Conservation (phyloP, 2,797 vertebrate genomes). For the Zalophus californianus region DNA sequence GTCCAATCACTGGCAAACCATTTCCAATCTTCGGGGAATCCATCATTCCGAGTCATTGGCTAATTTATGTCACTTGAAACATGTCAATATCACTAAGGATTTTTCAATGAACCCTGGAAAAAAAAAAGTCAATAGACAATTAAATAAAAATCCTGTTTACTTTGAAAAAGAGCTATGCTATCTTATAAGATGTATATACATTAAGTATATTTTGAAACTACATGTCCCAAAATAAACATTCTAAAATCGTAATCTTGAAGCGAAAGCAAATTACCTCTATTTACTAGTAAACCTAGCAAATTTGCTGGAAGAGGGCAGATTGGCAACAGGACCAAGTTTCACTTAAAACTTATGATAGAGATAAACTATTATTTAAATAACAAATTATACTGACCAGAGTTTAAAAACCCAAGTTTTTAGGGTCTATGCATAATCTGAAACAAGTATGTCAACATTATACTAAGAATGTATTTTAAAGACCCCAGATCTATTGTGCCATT, state of each 20-base stretch:
- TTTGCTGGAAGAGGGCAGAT: neutral
- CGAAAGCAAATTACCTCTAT: constrained; percentile 33
- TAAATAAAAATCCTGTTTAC: constrained; percentile 85
- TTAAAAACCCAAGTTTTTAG: constrained; percentile 35
- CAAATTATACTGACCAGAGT: neutral
- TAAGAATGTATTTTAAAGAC: neutral
- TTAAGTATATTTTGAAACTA: constrained; percentile 25
- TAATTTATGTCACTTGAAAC: constrained; percentile 93
- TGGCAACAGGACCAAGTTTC: neutral
- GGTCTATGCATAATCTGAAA: constrained; percentile 24
- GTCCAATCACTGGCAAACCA: constrained; percentile 95
- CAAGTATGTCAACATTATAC: neutral
- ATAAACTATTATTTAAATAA: constrained; percentile 25
- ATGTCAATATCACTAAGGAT: constrained; percentile 91
- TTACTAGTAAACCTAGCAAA: constrained; percentile 37
- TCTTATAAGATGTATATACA: constrained; percentile 34
- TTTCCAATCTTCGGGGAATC: constrained; percentile 92
- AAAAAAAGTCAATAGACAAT: constrained; percentile 90
- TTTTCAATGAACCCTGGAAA: constrained; percentile 91
- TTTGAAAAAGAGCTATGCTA: constrained; percentile 58
- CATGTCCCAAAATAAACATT: constrained; percentile 28
- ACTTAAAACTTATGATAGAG: neutral
- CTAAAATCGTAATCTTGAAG: constrained; percentile 28
- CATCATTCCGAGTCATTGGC: constrained; percentile 91
- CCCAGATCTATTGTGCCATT: neutral